Percentiles rank a stretch among this genome's conserved stretches.
Evolutionary conservation across 30 jellyfish, hydroid and myxozoan genomes (phyloP).

Genomic region (Chrysaora quinquecirrha): DNA sequence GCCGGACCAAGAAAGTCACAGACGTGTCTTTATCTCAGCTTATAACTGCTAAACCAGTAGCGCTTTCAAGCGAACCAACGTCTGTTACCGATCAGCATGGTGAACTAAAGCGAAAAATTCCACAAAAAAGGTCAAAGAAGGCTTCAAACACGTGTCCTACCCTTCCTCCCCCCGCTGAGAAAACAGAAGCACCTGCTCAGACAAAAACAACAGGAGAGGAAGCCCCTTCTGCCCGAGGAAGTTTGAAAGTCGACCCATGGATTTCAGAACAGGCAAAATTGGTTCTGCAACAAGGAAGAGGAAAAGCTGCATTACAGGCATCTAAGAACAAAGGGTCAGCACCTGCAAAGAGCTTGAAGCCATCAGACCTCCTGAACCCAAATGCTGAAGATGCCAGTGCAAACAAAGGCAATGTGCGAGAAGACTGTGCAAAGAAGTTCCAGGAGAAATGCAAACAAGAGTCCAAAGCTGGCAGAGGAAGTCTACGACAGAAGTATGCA

Average conservation of each 20-base stretch:
- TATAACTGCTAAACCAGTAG: conserved; percentile 36
- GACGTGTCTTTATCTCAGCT: conserved; percentile 17
- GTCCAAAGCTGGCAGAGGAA: conserved; percentile 16
- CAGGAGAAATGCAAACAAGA: conserved; percentile 12
- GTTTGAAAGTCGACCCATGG: conserved; percentile 66
- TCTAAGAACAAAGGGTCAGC: not conserved
- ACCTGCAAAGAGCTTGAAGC: conserved; percentile 18
- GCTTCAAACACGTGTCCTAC: not conserved
- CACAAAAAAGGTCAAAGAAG: not conserved
- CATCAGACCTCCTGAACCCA: conserved; percentile 38
- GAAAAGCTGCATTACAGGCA: conserved; percentile 29
- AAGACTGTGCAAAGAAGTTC: conserved; percentile 28
- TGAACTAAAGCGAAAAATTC: conserved; percentile 25
- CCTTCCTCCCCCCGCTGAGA: not conserved
- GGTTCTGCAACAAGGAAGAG: conserved; percentile 40
- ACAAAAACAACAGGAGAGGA: not conserved
- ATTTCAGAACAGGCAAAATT: conserved; percentile 77
- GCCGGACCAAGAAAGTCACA: conserved; percentile 4
- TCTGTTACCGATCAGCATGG: conserved; percentile 13
- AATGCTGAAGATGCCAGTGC: not conserved
- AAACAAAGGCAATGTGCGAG: conserved; percentile 20
- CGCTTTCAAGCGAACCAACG: conserved; percentile 27
- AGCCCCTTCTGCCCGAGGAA: not conserved
- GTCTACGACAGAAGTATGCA: conserved; percentile 66
- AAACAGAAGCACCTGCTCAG: not conserved